phyloP scores from a whole-genome alignment of 1,140 invertebrate genomes.

The Agrilus planipennis region DNA sequence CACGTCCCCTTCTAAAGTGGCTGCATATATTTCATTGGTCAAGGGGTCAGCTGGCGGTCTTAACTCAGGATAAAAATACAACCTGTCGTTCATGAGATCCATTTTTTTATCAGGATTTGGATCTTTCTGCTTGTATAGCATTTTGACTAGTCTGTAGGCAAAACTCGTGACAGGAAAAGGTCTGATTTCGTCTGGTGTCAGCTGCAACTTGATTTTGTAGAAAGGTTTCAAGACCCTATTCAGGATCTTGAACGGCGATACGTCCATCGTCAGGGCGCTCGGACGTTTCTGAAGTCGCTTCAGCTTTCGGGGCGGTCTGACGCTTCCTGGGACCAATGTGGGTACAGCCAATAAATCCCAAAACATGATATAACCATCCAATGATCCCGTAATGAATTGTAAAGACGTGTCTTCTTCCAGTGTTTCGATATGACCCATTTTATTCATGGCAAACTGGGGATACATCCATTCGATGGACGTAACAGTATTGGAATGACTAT shows the following conservation, averaged over 20 bases:
- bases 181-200: slow-evolving; percentile 18
- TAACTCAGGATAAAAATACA: slow-evolving; percentile 17
- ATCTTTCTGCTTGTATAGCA: slow-evolving; percentile 15
- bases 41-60: not conserved
- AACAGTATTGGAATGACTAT: slow-evolving; percentile 48
- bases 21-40: slow-evolving; percentile 4
- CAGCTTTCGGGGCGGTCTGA: slow-evolving; percentile 37
- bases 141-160: slow-evolving; percentile 26
- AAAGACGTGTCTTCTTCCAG: slow-evolving; percentile 37
- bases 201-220: slow-evolving; percentile 41
- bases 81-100: slow-evolving; percentile 13
- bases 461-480: slow-evolving; percentile 53
- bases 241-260: slow-evolving; percentile 43
- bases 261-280: slow-evolving; percentile 38
- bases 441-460: slow-evolving; percentile 42
- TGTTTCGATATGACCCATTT: slow-evolving; percentile 42
- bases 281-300: slow-evolving; percentile 39
- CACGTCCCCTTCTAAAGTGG: slow-evolving; percentile 35
- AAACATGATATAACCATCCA: slow-evolving; percentile 54
- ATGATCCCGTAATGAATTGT: slow-evolving; percentile 50
- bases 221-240: slow-evolving; percentile 46
- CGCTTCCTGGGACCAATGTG: slow-evolving; percentile 31
- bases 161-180: slow-evolving; percentile 32
- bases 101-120: slow-evolving; percentile 25
- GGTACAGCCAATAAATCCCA: slow-evolving; percentile 50